Conservation (phyloP, 1,140 invertebrate species). For the Achatina immaculata region DNA sequence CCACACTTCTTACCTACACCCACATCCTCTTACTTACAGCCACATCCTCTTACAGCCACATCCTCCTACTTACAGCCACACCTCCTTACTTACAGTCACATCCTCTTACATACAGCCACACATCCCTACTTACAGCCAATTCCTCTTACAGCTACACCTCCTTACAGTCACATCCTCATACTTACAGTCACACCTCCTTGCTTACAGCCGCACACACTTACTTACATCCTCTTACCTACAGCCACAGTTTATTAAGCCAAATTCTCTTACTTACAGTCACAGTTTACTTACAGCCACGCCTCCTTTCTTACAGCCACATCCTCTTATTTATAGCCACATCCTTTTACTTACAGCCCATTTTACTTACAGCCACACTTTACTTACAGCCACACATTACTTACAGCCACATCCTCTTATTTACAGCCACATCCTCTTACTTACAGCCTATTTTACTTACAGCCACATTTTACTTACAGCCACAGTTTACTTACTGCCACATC, state of each 20-base stretch:
- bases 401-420: background rate
- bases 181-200: background rate
- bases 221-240: background rate
- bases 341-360: background rate
- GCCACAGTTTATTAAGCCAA: background rate
- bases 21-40: background rate
- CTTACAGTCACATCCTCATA: background rate
- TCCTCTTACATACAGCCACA: background rate
- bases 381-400: background rate
- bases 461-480: background rate
- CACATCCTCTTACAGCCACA: background rate
- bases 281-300: background rate
- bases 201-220: background rate
- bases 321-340: too few species aligned
- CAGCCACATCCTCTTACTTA: background rate
- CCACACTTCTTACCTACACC: background rate
- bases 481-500: background rate
- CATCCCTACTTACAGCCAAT: background rate
- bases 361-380: background rate
- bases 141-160: background rate
- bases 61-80: background rate
- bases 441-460: too few species aligned
- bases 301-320: background rate
- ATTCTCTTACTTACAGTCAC: too few species aligned
- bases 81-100: background rate